phyloP scores from a whole-genome alignment of 2,113 vertebrate genomes.

The Lethenteron camtschaticum region DNA sequence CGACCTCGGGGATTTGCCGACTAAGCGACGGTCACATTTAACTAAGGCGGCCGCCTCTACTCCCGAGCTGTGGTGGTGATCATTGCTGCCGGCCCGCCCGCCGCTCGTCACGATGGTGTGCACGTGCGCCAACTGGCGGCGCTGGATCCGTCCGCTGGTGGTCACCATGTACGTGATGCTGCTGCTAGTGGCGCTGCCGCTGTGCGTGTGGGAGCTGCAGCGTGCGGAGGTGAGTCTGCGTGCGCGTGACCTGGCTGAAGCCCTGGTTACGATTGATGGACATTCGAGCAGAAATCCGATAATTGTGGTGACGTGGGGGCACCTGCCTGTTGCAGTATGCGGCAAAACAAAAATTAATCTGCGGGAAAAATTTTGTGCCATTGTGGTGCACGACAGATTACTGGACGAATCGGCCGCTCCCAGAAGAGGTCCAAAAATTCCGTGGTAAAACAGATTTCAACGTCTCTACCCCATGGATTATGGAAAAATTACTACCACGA shows the following conservation, averaged over 20 bases:
- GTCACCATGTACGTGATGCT: constrained; percentile 49
- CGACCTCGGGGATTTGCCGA: no score
- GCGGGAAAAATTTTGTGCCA: background rate
- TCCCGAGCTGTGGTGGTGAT: no score
- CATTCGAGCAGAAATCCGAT: background rate
- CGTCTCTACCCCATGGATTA: no score
- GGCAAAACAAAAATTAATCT: background rate
- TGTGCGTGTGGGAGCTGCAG: constrained; percentile 71
- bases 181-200: constrained; percentile 47
- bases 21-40: no score
- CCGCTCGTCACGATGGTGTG: constrained; percentile 37
- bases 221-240: constrained; percentile 43
- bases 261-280: no score
- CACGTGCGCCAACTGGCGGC: constrained; percentile 75
- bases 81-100: no score
- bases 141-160: constrained; percentile 74
- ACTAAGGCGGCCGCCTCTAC: no score
- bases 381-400: background rate
- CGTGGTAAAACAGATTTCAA: no score
- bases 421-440: no score
- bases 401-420: no score
- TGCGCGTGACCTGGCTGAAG: background rate
- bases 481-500: no score
- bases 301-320: background rate
- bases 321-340: background rate